Evolutionary conservation across 2,888 invertebrate genomes (phyloP).

Genomic region (Lasioglossum oenotherae): DNA sequence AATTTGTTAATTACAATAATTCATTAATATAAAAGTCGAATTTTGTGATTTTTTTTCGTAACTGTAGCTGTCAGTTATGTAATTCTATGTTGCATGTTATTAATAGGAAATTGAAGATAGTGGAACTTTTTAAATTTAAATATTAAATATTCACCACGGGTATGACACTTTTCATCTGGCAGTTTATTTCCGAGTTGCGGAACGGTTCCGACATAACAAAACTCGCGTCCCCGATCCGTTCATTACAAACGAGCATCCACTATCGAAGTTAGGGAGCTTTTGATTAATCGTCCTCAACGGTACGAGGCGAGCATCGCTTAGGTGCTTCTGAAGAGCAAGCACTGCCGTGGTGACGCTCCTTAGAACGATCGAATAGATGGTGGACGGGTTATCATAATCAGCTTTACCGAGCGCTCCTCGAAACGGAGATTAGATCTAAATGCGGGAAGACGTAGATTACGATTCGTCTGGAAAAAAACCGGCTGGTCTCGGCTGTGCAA

Average conservation of each 20-base stretch:
- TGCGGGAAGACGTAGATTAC: constrained; percentile 31
- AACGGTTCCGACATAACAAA: constrained; percentile 19
- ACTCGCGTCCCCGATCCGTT: constrained; percentile 19
- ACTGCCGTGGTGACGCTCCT: constrained; percentile 35
- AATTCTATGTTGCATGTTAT: background rate
- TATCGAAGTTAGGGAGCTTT: constrained; percentile 44
- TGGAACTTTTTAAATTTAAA: background rate
- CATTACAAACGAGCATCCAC: constrained; percentile 45
- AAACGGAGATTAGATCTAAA: constrained; percentile 74
- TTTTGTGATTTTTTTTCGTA: background rate
- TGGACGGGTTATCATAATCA: constrained; percentile 78
- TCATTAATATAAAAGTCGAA: background rate
- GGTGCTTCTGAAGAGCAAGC: constrained; percentile 41
- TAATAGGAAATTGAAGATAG: background rate
- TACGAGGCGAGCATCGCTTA: constrained; percentile 33
- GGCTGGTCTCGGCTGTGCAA: background rate
- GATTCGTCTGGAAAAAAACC: constrained; percentile 33
- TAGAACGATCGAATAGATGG: constrained; percentile 50
- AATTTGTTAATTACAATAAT: background rate
- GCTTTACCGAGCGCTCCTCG: constrained; percentile 75
- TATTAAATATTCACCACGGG: background rate
- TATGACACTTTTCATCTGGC: background rate
- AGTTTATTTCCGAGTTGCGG: background rate
- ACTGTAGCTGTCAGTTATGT: background rate
- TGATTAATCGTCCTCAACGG: constrained; percentile 45